These are phyloP conservation scores for Meteorus sp. DNA, from an alignment of 1,140 invertebrate genomes.

Conservation along the genomic window DNA sequence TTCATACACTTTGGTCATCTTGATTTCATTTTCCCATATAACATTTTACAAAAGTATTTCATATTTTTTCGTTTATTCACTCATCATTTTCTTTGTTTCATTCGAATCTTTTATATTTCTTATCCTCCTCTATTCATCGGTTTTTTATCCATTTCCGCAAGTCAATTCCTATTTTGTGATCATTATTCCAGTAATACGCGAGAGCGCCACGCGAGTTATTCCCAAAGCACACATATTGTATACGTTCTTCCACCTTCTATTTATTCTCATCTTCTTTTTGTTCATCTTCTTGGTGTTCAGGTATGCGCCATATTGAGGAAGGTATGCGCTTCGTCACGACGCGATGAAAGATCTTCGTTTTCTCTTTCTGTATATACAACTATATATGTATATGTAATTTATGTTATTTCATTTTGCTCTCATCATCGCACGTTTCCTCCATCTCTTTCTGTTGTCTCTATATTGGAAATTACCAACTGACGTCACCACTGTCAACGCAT, in stretches of 20 bases:
- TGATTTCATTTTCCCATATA: too few relatives aligned
- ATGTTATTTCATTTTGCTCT: background rate
- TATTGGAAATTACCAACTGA: slow-evolving; percentile 34
- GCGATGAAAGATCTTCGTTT: slow-evolving; percentile 30
- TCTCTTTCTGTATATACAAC: slow-evolving; percentile 25
- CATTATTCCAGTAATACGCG: slow-evolving; percentile 33
- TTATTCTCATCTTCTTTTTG: background rate
- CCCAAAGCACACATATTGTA: slow-evolving; percentile 26
- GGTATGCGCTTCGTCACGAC: slow-evolving; percentile 45
- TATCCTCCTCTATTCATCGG: slow-evolving; percentile 21
- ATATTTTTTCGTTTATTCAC: background rate
- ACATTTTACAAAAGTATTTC: too few relatives aligned
- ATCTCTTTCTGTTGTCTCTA: slow-evolving; percentile 16
- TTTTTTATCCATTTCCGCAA: slow-evolving; percentile 10
- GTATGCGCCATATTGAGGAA: slow-evolving; percentile 38
- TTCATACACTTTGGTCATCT: too few relatives aligned
- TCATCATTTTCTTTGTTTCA: slow-evolving; percentile 10
- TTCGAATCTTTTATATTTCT: background rate
- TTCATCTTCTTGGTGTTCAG: slow-evolving; percentile 10
- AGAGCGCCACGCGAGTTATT: slow-evolving; percentile 33
- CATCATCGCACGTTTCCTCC: slow-evolving; percentile 1
- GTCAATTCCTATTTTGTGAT: slow-evolving; percentile 34
- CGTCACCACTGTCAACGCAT: slow-evolving; percentile 31
- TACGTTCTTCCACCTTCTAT: background rate
- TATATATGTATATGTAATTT: background rate